A percentile compares a stretch with the other conserved stretches of the same genome.
These are phyloP conservation scores for Spondyliosoma cantharus DNA, from an alignment of 2,797 vertebrate genomes.

Conservation along the genomic window DNA sequence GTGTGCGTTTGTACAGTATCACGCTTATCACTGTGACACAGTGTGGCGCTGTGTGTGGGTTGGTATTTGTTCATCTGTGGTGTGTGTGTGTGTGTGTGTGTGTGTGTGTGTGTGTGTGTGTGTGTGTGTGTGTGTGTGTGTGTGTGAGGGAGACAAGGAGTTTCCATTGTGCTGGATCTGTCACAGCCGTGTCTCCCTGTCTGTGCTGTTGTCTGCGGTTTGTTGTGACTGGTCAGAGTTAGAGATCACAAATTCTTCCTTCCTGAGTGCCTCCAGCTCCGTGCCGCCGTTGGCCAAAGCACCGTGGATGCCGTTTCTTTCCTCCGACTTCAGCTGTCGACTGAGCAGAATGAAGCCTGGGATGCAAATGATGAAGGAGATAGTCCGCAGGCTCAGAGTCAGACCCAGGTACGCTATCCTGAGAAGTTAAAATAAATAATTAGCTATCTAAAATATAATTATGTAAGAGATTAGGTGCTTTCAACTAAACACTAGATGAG, in stretches of 20 bases:
- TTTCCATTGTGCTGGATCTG: conserved; percentile 12
- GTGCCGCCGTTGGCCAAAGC: conserved; percentile 72
- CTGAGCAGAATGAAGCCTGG: conserved; percentile 79
- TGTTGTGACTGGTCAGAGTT: conserved; percentile 69
- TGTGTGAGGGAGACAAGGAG: background rate
- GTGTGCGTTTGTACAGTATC: conserved; percentile 24
- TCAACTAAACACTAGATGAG: background rate
- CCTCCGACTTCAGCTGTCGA: conserved; percentile 74
- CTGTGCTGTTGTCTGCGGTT: conserved; percentile 67
- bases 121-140: conserved; percentile 16
- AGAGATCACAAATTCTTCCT: conserved; percentile 73
- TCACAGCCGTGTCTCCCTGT: conserved; percentile 81
- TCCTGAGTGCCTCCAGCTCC: conserved; percentile 79
- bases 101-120: conserved; percentile 5
- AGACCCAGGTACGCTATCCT: conserved; percentile 83
- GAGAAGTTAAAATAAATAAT: background rate
- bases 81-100: background rate
- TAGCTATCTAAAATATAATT: background rate
- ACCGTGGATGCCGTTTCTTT: conserved; percentile 54
- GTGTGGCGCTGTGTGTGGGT: conserved; percentile 5
- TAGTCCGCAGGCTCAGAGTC: conserved; percentile 78
- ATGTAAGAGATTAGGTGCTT: background rate
- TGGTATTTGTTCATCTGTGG: conserved; percentile 11
- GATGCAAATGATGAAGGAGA: conserved; percentile 82
- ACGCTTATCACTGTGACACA: conserved; percentile 24